Percentiles rank a stretch among this genome's conserved stretches.
Conservation (phyloP, 2,888 invertebrate genomes). For the Drosophila vallismaia region DNA sequence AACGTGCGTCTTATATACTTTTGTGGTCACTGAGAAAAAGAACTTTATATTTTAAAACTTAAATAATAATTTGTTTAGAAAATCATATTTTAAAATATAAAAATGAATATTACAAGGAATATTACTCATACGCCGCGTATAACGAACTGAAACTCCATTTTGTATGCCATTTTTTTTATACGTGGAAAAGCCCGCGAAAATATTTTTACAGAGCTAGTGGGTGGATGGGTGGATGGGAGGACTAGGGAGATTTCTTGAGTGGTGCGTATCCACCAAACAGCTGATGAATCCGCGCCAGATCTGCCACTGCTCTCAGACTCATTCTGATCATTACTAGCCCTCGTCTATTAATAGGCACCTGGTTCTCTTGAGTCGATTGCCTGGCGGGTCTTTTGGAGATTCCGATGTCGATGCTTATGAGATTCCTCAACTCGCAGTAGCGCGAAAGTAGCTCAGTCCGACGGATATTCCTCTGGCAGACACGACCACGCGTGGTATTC, state of each 20-base stretch:
- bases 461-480: conserved; percentile 61
- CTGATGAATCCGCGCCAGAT: conserved; percentile 46
- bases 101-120: neutral
- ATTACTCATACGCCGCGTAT: neutral
- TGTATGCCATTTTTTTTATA: too few species aligned
- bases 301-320: conserved; percentile 54
- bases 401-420: conserved; percentile 34
- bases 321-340: conserved; percentile 62
- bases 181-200: too few species aligned
- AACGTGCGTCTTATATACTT: conserved; percentile 6
- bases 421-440: conserved; percentile 58
- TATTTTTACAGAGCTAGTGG: neutral
- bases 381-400: conserved; percentile 68
- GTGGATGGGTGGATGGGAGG: neutral
- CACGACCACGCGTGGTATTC: conserved; percentile 47
- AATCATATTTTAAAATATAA: too few species aligned
- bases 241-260: conserved; percentile 31
- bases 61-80: neutral
- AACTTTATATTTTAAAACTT: neutral
- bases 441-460: conserved; percentile 63
- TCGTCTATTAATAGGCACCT: conserved; percentile 69
- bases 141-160: neutral
- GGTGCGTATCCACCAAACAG: conserved; percentile 44
- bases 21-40: conserved; percentile 8
- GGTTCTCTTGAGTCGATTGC: conserved; percentile 63